Conservation (phyloP, 2,888 invertebrate genomes). For the Epicampocera succincta region DNA sequence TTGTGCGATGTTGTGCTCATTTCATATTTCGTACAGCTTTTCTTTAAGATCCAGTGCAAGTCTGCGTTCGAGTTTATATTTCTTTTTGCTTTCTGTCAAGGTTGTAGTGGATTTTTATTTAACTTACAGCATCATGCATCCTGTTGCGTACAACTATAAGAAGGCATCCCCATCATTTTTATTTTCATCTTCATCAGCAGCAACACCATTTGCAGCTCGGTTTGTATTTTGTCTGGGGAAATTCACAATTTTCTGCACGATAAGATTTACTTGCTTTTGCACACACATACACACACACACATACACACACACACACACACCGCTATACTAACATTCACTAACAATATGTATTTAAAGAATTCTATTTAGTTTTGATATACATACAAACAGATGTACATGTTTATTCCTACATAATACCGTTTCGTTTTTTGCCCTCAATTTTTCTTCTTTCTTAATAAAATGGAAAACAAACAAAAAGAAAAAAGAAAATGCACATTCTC, state of each 20-base stretch:
- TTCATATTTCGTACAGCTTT: constrained; percentile 23
- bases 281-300: constrained; percentile 1
- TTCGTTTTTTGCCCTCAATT: constrained; percentile 3
- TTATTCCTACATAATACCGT: constrained; percentile 54
- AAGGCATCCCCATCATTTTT: constrained; percentile 44
- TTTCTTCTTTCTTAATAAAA: neutral
- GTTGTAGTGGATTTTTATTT: constrained; percentile 58
- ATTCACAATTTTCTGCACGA: constrained; percentile 80
- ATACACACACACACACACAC: constrained; percentile 9
- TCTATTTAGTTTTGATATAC: constrained; percentile 29
- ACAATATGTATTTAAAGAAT: constrained; percentile 13
- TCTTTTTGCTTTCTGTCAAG: constrained; percentile 51
- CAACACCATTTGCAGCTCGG: constrained; percentile 56
- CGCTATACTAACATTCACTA: constrained; percentile 1
- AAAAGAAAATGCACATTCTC: neutral
- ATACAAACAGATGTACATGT: constrained; percentile 26
- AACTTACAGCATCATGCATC: constrained; percentile 48
- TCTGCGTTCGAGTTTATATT: constrained; percentile 45
- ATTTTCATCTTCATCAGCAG: constrained; percentile 42
- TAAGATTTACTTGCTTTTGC: constrained; percentile 78
- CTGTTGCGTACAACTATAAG: constrained; percentile 57
- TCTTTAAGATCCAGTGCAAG: constrained; percentile 50
- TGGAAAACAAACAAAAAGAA: neutral
- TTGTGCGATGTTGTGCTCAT: constrained; percentile 32
- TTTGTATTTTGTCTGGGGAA: constrained; percentile 76